Base-by-base conservation (phyloP, 2,113 vertebrate genomes). In the Actinemys pallida region DNA sequence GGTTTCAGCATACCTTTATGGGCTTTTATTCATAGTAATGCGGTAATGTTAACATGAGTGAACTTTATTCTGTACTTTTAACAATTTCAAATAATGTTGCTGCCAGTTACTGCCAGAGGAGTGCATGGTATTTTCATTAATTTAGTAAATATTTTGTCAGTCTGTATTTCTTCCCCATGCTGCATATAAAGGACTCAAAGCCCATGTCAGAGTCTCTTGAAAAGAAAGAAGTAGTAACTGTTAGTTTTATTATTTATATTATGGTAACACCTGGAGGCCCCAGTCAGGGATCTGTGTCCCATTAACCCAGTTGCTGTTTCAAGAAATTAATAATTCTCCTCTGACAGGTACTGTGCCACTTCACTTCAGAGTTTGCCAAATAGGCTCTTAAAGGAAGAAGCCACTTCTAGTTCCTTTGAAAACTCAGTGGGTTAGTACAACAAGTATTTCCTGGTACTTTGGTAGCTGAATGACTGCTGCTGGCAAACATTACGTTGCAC, bases 401-500 rank as follows among this genome's bases (percentile, higher is more conserved):
- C 52, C 31, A 1, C 52, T 95, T 84, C 92, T 92, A 13, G 14
- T 88, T 94, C 84, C 72, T 72, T 90, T 52, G 75, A 17, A 91
- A 94, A 90, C 31, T 0, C 13, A 86, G 57, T 89, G 75, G 31
- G 75, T 95, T 95, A 72, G 53, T 92, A 49, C 59, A 89, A 3
- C 25, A 94, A 93, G 76, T 57, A 78, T 57, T 97, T 94, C 95
- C 80, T 94, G 83, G 86, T 95, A 65, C 92, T 94, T 88, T 29
- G 49, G 91, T 78, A 84, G 93, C 83, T 69, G 65, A n/a, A n/a
- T 92, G 54, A 87, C 88, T 86, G 79, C 91, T 91, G 72, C 85
- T 97, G 95, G 80, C 84, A 79, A 94, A 94, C 81, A 93, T 94
- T 93, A 62, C 69, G 97, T 94, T 90, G 96, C 93, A 90, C 42